phyloP scores from a whole-genome alignment of 2,113 vertebrate genomes.

The Grantiella picta region DNA sequence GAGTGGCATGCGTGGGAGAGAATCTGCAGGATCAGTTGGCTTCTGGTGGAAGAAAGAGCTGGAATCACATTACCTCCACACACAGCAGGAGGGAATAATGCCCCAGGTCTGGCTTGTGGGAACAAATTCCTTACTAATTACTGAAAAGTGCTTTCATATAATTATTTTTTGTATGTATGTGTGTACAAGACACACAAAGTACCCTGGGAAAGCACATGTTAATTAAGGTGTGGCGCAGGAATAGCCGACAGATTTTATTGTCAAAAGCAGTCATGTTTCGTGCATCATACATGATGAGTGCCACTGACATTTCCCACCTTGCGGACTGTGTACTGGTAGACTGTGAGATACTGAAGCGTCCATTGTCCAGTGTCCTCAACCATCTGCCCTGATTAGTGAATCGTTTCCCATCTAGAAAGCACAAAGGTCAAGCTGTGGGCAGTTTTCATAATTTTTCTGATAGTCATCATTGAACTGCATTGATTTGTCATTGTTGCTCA shows the following conservation, averaged over 20 bases:
- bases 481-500: background rate
- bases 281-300: background rate
- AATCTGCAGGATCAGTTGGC: background rate
- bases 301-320: background rate
- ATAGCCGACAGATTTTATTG: background rate
- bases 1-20: background rate
- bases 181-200: background rate
- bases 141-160: background rate
- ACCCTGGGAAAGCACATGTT: background rate
- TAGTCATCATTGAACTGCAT: background rate
- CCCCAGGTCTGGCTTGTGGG: background rate
- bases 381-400: background rate
- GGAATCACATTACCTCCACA: background rate
- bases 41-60: background rate
- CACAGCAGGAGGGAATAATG: background rate
- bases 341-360: background rate
- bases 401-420: background rate
- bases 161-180: background rate
- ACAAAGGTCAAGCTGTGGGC: background rate
- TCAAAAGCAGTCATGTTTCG: background rate
- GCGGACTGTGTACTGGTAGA: background rate
- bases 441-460: background rate
- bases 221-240: background rate
- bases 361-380: background rate
- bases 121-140: background rate